Percentiles rank a stretch among this genome's conserved stretches.
Evolutionary conservation across 2,888 invertebrate genomes (phyloP).

Genomic region (Mallateleia sp.): DNA sequence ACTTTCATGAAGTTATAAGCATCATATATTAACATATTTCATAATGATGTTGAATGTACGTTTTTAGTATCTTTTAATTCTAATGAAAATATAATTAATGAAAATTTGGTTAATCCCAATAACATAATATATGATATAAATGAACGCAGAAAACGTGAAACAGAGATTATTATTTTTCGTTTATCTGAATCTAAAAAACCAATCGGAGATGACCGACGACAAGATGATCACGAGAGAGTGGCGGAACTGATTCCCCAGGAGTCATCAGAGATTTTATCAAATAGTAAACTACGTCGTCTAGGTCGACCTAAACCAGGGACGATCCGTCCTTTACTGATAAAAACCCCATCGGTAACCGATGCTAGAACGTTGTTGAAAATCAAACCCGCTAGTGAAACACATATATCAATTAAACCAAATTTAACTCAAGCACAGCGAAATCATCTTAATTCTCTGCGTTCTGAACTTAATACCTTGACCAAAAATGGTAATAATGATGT

Average conservation of each 20-base stretch:
- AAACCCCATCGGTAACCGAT: neutral
- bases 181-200: neutral
- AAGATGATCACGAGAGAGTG: neutral
- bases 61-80: too few relatives aligned
- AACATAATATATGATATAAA: neutral
- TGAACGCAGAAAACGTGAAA: neutral
- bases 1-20: too few relatives aligned
- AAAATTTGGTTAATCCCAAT: neutral
- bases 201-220: neutral
- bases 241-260: neutral
- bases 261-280: neutral
- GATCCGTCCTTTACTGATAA: slow-evolving; percentile 3
- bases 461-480: neutral
- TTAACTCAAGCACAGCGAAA: slow-evolving; percentile 12
- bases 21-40: too few relatives aligned
- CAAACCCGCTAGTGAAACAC: neutral
- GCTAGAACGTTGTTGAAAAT: slow-evolving; percentile 10
- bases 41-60: too few relatives aligned
- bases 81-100: too few relatives aligned
- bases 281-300: neutral
- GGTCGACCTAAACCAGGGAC: neutral
- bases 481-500: slow-evolving; percentile 7
- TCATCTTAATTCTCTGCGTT: slow-evolving; percentile 1
- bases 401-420: slow-evolving; percentile 1
- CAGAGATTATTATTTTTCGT: neutral